phyloP scores from a whole-genome alignment of 2,888 invertebrate species.

The Shargacucullia verbasci region DNA sequence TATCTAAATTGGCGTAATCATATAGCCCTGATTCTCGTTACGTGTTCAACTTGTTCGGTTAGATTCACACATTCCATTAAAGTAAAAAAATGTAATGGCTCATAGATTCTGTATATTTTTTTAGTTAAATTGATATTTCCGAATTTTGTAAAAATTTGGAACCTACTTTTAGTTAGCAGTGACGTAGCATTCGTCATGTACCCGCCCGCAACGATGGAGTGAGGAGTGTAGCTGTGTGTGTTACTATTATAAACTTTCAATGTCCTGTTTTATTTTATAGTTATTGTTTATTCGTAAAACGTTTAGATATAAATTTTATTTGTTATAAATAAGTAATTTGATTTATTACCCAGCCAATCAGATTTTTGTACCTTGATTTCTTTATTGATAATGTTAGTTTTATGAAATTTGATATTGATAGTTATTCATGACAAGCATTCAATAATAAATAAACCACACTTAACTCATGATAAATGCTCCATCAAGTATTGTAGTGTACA shows the following conservation, averaged over 20 bases:
- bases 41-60: slow-evolving; percentile 58
- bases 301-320: slow-evolving; percentile 88
- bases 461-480: slow-evolving; percentile 63
- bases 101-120: slow-evolving; percentile 72
- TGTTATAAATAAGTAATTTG: slow-evolving; percentile 84
- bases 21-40: slow-evolving; percentile 59
- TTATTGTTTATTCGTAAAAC: slow-evolving; percentile 86
- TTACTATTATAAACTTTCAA: slow-evolving; percentile 89
- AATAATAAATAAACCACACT: slow-evolving; percentile 63
- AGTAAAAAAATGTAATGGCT: slow-evolving; percentile 77
- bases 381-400: slow-evolving; percentile 83
- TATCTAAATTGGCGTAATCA: slow-evolving; percentile 56
- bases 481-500: slow-evolving; percentile 67
- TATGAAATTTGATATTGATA: slow-evolving; percentile 82
- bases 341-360: slow-evolving; percentile 82
- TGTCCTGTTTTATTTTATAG: slow-evolving; percentile 88
- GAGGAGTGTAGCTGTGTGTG: slow-evolving; percentile 86
- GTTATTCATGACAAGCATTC: slow-evolving; percentile 84
- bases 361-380: slow-evolving; percentile 87
- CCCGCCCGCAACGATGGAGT: slow-evolving; percentile 77
- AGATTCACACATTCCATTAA: slow-evolving; percentile 85
- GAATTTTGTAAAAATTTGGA: slow-evolving; percentile 53
- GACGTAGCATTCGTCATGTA: slow-evolving; percentile 82
- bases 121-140: slow-evolving; percentile 60
- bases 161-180: slow-evolving; percentile 55